A percentile compares a stretch with the other conserved stretches of the same genome.
phyloP scores from a whole-genome alignment of 1,140 invertebrate genomes.

The Drosophila navojoa region DNA sequence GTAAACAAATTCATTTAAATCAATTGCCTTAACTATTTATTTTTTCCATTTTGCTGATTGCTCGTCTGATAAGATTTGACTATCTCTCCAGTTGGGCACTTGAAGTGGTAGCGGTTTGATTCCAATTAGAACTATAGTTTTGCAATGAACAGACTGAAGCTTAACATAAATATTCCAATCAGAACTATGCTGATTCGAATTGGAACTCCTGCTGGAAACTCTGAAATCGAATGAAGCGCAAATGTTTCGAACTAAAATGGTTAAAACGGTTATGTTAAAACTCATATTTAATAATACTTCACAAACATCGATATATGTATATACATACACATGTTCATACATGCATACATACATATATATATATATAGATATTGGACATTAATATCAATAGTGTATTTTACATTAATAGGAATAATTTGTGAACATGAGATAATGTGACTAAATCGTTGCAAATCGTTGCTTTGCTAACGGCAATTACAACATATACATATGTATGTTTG shows the following conservation, averaged over 20 bases:
- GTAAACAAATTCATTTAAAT: no score
- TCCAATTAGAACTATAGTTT: no score
- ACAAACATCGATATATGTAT: no score
- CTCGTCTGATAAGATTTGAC: not conserved
- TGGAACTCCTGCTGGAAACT: no score
- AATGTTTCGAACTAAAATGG: no score
- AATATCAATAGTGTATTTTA: constrained; percentile 20
- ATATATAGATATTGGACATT: not conserved
- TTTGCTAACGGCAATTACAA: not conserved
- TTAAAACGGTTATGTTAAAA: not conserved
- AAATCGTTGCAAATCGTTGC: not conserved
- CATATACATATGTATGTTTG: not conserved
- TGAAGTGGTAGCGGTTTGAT: no score
- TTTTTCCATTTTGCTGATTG: not conserved
- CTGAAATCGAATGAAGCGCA: no score
- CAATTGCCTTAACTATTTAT: constrained; percentile 6
- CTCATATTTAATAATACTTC: no score
- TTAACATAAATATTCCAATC: no score
- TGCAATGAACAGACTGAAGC: no score
- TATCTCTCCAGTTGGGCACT: not conserved
- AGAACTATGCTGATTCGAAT: no score
- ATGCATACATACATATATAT: no score
- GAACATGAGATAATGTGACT: constrained; percentile 9
- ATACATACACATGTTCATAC: not conserved
- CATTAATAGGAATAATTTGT: constrained; percentile 21